phyloP scores from a whole-genome alignment of 2,113 vertebrate species.

The Phylloscopus trochiloides region DNA sequence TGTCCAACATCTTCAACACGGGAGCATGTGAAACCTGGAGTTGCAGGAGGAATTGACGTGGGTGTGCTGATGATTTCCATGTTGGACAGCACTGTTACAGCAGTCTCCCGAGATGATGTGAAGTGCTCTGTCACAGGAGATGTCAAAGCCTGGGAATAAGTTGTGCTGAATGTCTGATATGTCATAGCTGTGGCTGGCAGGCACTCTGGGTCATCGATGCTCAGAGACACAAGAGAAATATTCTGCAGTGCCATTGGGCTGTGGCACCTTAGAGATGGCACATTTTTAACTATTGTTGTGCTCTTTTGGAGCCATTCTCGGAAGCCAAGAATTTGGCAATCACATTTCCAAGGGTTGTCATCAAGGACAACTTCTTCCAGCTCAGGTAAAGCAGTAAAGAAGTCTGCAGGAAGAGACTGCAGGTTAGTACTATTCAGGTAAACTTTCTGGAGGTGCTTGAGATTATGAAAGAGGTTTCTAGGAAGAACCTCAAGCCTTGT shows the following conservation, averaged over 20 bases:
- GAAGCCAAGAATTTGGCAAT: constrained; percentile 78
- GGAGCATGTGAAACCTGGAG: background rate
- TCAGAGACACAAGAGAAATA: constrained; percentile 23
- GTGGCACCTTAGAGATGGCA: constrained; percentile 22
- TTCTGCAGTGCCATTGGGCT: constrained; percentile 3
- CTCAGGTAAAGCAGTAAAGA: constrained; percentile 49
- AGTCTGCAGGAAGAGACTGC: constrained; percentile 59
- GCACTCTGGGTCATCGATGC: background rate
- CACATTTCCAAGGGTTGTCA: constrained; percentile 82
- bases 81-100: accelerated
- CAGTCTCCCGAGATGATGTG: background rate
- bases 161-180: background rate
- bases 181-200: background rate
- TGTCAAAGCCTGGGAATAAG: background rate
- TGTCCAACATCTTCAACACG: background rate
- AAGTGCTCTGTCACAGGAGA: background rate
- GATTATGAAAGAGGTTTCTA: constrained; percentile 70
- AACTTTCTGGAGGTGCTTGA: constrained; percentile 64
- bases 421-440: constrained; percentile 66
- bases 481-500: constrained; percentile 75
- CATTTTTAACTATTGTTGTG: background rate
- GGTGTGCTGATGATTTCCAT: background rate
- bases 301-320: constrained; percentile 78
- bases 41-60: background rate
- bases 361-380: constrained; percentile 68